Evolutionary conservation across 2,797 vertebrate species (phyloP), one percentile per base, ranked within the genome.

Genomic region (Telmatherina bonti): DNA sequence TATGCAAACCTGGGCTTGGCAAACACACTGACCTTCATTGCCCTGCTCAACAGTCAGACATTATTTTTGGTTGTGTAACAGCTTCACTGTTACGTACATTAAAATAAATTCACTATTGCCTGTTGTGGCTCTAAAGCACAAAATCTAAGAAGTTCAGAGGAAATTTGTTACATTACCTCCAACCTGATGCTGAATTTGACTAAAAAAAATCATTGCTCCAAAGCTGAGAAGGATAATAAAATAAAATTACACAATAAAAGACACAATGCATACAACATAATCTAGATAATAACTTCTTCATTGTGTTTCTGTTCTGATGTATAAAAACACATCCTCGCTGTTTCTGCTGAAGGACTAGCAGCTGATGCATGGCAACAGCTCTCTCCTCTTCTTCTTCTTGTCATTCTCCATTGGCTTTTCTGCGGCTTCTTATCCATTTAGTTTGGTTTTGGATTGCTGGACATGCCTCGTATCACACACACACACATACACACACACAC

Each of bases 1-100:
- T 76, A 91, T 89, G 81, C 82, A 93, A 93, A 92, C 52, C 26
- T 58, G 45, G 26, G 52, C 66, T 71, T 68, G 61, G 63, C 87
- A 83, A 64, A 29, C 70, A 83, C 49, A 30, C 2, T 26, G 53
- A 63, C 62, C 60, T 81, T 68, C 54, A 53, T 31, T 59, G 29
- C 10, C 47, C 38, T 61, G 70, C 45, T 78, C 72, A 85, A 82
- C 82, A 72, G 56, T 41, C 74, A 77, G 81, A 87, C 82, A 79
- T 63, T 56, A n/a, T 31, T 66, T 47, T 26, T 74, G 36, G 65
- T 75, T 67, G 12, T 47, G 49, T 62, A 58, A 70, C 30, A 31
- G 31, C 64, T 7, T 15, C 10, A 47, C 38, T 29, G 12, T 30
- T 33, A 68, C 22, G 31, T 38, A 18, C 38, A 31, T 54, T 53